Percentiles rank a stretch among this genome's conserved stretches.
Conservation (phyloP, 37 sponge, comb jelly and placozoan species). For the Haliclona indistincta region DNA sequence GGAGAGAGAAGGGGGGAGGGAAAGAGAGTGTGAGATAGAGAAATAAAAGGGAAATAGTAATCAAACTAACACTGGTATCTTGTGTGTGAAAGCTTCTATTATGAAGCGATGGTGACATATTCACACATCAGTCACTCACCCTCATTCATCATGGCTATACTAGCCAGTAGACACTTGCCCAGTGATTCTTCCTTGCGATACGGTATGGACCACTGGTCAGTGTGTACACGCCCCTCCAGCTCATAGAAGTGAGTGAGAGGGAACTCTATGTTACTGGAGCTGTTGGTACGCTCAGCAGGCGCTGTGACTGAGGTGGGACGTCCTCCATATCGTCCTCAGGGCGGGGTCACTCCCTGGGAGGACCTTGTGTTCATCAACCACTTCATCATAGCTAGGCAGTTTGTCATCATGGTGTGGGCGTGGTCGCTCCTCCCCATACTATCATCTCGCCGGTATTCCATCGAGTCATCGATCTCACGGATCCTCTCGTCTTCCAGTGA, state of each 20-base stretch:
- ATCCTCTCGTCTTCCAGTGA: slow-evolving; percentile 55
- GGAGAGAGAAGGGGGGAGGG: neutral
- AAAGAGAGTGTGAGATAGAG: neutral
- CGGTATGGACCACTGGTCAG: slow-evolving; percentile 94
- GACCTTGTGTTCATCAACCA: slow-evolving; percentile 7
- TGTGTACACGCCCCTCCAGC: slow-evolving; percentile 85
- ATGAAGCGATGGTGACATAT: neutral
- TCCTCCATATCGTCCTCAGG: slow-evolving; percentile 18
- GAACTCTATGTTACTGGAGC: slow-evolving; percentile 47
- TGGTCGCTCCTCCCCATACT: slow-evolving; percentile 26
- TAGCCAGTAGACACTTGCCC: slow-evolving; percentile 76
- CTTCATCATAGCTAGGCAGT: slow-evolving; percentile 65
- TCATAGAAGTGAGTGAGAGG: slow-evolving; percentile 89
- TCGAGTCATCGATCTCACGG: slow-evolving; percentile 33
- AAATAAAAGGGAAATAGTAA: neutral
- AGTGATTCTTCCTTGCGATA: slow-evolving; percentile 78
- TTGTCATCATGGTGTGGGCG: slow-evolving; percentile 33
- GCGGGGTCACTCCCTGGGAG: neutral
- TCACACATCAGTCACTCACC: slow-evolving; percentile 33
- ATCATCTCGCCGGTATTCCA: neutral
- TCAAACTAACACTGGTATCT: neutral
- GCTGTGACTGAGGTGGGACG: neutral
- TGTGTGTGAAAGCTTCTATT: neutral
- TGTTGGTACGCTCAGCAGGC: no score
- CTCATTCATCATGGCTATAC: slow-evolving; percentile 69